A percentile compares a stretch with the other conserved stretches of the same genome.
Evolutionary conservation across 2,113 vertebrate species (phyloP).

Genomic region (Pica pica): DNA sequence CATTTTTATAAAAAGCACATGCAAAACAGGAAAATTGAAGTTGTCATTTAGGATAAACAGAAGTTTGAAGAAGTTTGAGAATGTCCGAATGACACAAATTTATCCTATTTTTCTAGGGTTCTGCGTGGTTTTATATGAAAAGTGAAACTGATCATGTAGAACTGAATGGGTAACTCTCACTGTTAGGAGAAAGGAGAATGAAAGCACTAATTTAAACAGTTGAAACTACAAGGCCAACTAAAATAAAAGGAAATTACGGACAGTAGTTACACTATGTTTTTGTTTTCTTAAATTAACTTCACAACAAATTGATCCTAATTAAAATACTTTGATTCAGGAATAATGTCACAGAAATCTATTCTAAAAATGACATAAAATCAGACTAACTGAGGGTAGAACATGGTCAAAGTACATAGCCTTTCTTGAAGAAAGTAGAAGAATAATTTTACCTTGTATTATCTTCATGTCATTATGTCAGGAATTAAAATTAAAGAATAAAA

Average conservation of each 20-base stretch:
- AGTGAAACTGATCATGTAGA: background rate
- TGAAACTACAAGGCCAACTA: background rate
- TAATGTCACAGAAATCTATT: background rate
- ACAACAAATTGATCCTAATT: background rate
- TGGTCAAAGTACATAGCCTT: background rate
- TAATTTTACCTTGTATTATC: background rate
- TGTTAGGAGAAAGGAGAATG: background rate
- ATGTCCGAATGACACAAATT: background rate
- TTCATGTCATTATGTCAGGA: background rate
- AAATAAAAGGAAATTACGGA: background rate
- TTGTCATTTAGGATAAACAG: background rate
- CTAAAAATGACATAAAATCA: background rate
- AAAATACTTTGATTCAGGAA: background rate
- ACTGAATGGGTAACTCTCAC: background rate
- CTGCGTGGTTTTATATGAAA: background rate
- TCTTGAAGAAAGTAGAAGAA: background rate
- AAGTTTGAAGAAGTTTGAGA: background rate
- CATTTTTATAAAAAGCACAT: background rate
- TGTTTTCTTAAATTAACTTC: background rate
- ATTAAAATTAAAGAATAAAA: background rate
- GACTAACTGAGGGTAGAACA: background rate
- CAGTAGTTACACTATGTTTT: background rate
- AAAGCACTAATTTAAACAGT: background rate
- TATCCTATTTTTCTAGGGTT: background rate
- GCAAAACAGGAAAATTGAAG: background rate